These are phyloP conservation scores for Urosaurus nigricauda DNA, from an alignment of 2,797 vertebrate species.

Conservation along the genomic window DNA sequence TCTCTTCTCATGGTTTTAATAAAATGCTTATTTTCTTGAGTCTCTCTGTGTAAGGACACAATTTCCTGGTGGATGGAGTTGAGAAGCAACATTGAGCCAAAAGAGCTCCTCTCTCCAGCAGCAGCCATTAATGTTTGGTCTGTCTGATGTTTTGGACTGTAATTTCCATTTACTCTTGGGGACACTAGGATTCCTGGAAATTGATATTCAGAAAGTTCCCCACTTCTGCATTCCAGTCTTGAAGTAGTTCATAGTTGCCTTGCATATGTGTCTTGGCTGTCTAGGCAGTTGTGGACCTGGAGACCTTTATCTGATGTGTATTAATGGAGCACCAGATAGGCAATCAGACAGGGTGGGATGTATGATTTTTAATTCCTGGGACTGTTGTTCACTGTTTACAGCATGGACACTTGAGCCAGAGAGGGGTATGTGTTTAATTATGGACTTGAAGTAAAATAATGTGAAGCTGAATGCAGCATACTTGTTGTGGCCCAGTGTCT, in stretches of 20 bases:
- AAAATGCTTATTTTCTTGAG: neutral
- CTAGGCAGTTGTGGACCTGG: neutral
- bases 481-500: neutral
- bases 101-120: too few relatives aligned
- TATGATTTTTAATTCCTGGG: neutral
- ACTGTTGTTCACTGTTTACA: neutral
- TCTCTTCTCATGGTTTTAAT: neutral
- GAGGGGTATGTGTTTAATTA: neutral
- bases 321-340: neutral
- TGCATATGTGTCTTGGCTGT: neutral
- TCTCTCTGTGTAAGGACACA: neutral
- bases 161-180: neutral
- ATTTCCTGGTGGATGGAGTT: neutral
- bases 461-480: neutral
- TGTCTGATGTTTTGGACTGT: neutral
- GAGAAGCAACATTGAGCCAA: neutral
- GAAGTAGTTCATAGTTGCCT: neutral
- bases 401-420: neutral
- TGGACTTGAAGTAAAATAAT: neutral
- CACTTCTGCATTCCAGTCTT: neutral
- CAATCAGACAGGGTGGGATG: neutral
- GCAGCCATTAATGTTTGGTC: neutral
- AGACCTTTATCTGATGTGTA: neutral
- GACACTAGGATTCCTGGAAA: too few relatives aligned
- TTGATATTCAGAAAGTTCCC: neutral